Evolutionary conservation across 2,888 invertebrate genomes (phyloP).

Genomic region (Amphipyra tragopoginis): DNA sequence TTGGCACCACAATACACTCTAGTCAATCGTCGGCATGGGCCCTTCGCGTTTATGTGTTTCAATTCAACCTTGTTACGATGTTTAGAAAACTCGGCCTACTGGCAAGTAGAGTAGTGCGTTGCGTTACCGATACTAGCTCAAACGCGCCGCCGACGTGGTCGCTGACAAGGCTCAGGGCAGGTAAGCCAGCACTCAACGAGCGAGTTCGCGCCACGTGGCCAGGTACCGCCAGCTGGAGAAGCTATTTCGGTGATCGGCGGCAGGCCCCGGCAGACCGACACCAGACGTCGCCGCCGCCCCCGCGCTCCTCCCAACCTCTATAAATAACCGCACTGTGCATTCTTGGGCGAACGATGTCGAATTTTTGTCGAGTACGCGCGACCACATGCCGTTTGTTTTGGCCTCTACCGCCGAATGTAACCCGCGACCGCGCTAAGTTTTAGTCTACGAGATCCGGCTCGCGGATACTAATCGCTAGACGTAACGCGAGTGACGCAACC

Average conservation of each 20-base stretch:
- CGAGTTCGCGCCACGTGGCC: conserved; percentile 83
- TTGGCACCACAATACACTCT: conserved; percentile 23
- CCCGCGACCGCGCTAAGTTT: conserved; percentile 31
- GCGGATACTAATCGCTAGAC: conserved; percentile 16
- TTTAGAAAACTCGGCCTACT: conserved; percentile 6
- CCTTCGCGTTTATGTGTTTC: conserved; percentile 18
- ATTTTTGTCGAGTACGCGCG: conserved; percentile 90
- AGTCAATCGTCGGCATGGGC: conserved; percentile 14
- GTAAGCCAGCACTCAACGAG: conserved; percentile 69
- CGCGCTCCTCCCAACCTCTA: conserved; percentile 88
- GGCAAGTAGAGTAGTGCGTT: conserved; percentile 2
- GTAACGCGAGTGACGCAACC: conserved; percentile 31
- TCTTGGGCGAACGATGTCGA: conserved; percentile 90
- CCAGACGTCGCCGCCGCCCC: conserved; percentile 89
- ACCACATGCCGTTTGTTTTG: conserved; percentile 89
- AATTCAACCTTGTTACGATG: conserved; percentile 25
- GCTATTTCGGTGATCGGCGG: conserved; percentile 90
- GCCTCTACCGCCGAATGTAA: conserved; percentile 72
- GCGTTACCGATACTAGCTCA: conserved; percentile 6
- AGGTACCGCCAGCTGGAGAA: conserved; percentile 89
- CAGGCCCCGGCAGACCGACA: conserved; percentile 91
- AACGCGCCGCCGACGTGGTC: conserved; percentile 17
- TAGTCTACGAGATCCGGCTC: conserved; percentile 35
- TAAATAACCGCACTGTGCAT: conserved; percentile 88
- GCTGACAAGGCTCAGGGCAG: conserved; percentile 59